Evolutionary conservation across 2,113 vertebrate genomes (phyloP).

Genomic region (Parotia lawesii): DNA sequence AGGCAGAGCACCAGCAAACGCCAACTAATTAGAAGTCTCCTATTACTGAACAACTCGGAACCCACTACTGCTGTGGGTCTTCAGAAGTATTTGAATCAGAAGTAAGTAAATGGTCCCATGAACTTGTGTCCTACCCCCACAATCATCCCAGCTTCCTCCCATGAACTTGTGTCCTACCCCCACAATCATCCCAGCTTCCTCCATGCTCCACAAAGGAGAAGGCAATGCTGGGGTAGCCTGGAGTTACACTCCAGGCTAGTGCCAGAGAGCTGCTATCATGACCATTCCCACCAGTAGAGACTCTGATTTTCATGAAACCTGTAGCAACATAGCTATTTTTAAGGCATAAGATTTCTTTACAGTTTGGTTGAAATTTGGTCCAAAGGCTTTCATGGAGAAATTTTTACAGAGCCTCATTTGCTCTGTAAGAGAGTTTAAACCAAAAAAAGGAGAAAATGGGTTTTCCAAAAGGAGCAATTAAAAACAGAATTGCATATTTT

Average conservation of each 20-base stretch:
- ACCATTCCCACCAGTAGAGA: neutral
- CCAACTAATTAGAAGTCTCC: neutral
- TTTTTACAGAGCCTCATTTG: neutral
- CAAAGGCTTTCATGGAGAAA: neutral
- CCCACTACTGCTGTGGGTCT: neutral
- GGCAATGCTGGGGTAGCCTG: neutral
- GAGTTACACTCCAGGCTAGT: neutral
- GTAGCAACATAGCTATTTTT: neutral
- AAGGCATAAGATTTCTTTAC: neutral
- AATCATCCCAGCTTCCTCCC: neutral
- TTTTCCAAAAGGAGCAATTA: neutral
- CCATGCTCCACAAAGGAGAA: neutral
- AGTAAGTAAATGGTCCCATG: neutral
- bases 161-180: neutral
- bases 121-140: neutral
- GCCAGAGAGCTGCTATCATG: neutral
- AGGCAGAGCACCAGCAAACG: neutral
- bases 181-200: neutral
- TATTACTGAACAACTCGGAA: neutral
- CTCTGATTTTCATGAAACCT: neutral
- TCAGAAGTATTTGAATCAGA: neutral
- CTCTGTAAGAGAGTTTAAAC: neutral
- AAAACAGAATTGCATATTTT: neutral
- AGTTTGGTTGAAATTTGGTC: neutral
- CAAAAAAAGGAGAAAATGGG: neutral